phyloP scores from a whole-genome alignment of 2,113 vertebrate genomes.

The Lates calcarifer region DNA sequence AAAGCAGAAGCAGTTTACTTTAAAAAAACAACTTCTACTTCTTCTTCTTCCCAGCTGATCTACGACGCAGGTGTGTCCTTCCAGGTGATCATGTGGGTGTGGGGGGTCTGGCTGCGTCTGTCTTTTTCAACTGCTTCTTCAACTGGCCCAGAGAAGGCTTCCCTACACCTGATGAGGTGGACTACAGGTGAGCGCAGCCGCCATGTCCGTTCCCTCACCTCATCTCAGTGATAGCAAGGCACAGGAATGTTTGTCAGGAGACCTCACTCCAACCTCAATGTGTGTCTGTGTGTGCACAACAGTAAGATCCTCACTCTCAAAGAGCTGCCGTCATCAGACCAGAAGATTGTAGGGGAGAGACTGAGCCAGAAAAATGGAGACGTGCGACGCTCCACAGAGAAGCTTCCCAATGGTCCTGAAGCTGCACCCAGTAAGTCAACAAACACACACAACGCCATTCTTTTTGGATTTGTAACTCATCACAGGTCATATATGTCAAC shows the following conservation, averaged over 20 bases:
- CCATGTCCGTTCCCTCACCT: background rate
- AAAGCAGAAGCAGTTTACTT: background rate
- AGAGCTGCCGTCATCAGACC: constrained; percentile 76
- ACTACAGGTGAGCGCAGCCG: constrained; percentile 83
- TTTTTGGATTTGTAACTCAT: background rate
- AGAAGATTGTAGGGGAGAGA: constrained; percentile 80
- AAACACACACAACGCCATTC: background rate
- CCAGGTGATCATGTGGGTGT: constrained; percentile 88
- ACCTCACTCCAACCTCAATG: background rate
- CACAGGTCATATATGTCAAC: background rate
- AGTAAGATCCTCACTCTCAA: constrained; percentile 82
- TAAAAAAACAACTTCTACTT: background rate
- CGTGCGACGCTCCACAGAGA: constrained; percentile 70
- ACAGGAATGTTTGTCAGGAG: background rate
- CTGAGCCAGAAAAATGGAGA: constrained; percentile 81
- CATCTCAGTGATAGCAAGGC: background rate
- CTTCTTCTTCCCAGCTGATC: constrained; percentile 83
- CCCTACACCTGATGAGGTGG: constrained; percentile 88
- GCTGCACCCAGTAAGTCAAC: constrained; percentile 78
- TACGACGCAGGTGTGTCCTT: constrained; percentile 88
- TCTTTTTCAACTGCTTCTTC: constrained; percentile 90
- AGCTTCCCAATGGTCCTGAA: constrained; percentile 59
- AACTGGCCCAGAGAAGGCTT: constrained; percentile 92
- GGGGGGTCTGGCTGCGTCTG: constrained; percentile 87
- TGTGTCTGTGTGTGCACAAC: constrained; percentile 26